Evolutionary conservation across 2,797 vertebrate genomes (phyloP), one percentile per base, ranked within the genome.

Genomic region (Pachyuromys duprasi): DNA sequence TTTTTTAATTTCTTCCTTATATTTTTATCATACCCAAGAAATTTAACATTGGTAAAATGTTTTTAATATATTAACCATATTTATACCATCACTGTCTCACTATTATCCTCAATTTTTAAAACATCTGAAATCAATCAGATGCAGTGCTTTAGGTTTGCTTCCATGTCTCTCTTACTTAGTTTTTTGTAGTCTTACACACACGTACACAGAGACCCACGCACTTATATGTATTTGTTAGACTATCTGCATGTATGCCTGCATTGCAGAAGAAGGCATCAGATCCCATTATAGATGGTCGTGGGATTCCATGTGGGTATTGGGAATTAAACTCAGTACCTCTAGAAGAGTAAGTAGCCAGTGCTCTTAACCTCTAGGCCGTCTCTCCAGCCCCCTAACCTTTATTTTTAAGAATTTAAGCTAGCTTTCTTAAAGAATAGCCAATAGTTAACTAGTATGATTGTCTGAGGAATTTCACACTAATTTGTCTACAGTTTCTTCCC

Each of bases 21-120:
- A 45, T 91, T 93, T 95, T 90, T 91, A 86, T 94, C 24, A 95
- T n/a, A 89, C 11, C 8, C 5, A 67, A 72, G 57, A 75, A 72
- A 84, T 90, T 76, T 93, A 65, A 74, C 55, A 36, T 76, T 81
- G 62, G 63, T 91, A 62, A 82, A 93, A 84, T 83, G 53, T 15
- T 75, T 49, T 86, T 8, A 84, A 70, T 78, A 95, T 83, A 14
- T n/a, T 87, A 86, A 67, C 24, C 4, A 72, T 90, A 76, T 76
- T 67, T 57, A 76, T 67, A 12, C 1, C 57, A 36, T 63, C 28
- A 39, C n/a, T 57, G 20, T 80, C 93, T 76, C 20, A 31, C 81
- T 72, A 94, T 72, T 90, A 72, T 78, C 55, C 18, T 92, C 69
- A 89, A 28, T 57, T 91, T 93, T 95, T 87, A 2, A 65, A 87